phyloP scores from a whole-genome alignment of 1,140 invertebrate genomes.

The Pogonognathellus flavescens region DNA sequence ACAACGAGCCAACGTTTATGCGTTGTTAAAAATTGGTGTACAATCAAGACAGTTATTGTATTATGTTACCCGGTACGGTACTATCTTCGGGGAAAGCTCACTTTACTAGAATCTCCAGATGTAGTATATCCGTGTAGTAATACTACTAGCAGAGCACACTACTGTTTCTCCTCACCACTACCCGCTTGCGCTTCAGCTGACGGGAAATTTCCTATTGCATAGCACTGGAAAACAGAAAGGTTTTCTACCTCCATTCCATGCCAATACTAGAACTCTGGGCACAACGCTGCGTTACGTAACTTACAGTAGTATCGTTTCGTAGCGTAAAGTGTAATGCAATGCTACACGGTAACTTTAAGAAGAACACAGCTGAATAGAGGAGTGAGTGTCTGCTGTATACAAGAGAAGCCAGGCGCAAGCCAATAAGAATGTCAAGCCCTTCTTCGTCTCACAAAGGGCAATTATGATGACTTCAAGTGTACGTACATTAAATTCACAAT shows the following conservation, averaged over 20 bases:
- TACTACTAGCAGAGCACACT: conserved; percentile 15
- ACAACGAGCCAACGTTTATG: conserved; percentile 36
- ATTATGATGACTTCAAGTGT: conserved; percentile 61
- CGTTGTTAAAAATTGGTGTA: conserved; percentile 51
- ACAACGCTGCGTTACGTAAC: background rate
- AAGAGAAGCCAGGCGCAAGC: conserved; percentile 58
- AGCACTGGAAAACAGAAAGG: conserved; percentile 45
- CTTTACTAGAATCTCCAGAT: conserved; percentile 44
- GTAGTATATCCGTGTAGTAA: conserved; percentile 48
- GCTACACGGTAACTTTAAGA: conserved; percentile 39
- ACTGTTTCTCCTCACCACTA: conserved; percentile 32
- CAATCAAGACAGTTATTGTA: conserved; percentile 54
- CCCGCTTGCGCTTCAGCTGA: conserved; percentile 60
- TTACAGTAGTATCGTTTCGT: background rate
- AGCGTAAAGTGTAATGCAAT: conserved; percentile 40
- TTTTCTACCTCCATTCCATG: conserved; percentile 55
- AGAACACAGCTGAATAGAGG: conserved; percentile 55
- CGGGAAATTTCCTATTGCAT: conserved; percentile 54
- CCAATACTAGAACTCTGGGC: background rate
- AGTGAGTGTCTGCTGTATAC: background rate
- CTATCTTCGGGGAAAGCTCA: conserved; percentile 58
- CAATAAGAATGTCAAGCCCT: conserved; percentile 63
- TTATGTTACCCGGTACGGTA: conserved; percentile 45
- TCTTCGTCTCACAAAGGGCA: conserved; percentile 58
- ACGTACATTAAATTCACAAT: background rate